Evolutionary conservation across 2,888 invertebrate species (phyloP).

Genomic region (Callyntrura guangdongensis): DNA sequence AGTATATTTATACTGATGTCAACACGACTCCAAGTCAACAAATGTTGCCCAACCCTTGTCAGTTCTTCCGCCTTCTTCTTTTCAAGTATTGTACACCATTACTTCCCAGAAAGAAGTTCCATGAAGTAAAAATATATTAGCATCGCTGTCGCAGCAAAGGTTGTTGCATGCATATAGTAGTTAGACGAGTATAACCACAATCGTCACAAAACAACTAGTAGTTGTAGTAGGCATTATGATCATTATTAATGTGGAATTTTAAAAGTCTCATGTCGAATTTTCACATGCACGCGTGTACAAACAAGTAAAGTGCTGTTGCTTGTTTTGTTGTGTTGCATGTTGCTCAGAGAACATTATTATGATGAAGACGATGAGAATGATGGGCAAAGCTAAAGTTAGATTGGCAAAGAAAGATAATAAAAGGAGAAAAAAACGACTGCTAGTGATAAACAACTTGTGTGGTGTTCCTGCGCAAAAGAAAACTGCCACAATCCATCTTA

Average conservation of each 20-base stretch:
- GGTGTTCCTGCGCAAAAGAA: neutral
- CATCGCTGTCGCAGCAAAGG: neutral
- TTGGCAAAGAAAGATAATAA: neutral
- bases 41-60: too few species aligned
- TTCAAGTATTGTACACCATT: slow-evolving; percentile 42
- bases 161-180: neutral
- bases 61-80: slow-evolving; percentile 34
- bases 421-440: neutral
- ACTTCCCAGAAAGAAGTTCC: slow-evolving; percentile 71
- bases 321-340: slow-evolving; percentile 45
- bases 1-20: too few species aligned
- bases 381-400: neutral
- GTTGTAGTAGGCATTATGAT: slow-evolving; percentile 1
- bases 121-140: slow-evolving; percentile 3
- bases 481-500: neutral
- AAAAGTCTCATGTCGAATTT: slow-evolving; percentile 26
- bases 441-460: slow-evolving; percentile 27
- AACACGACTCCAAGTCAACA: too few species aligned
- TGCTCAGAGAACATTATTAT: neutral
- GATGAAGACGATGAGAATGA: slow-evolving; percentile 16
- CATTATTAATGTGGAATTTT: slow-evolving; percentile 15
- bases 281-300: slow-evolving; percentile 47
- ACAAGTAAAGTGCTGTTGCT: slow-evolving; percentile 45
- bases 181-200: too few species aligned
- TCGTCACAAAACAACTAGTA: too few species aligned